Percentiles rank a stretch among this genome's conserved stretches.
Evolutionary conservation across 1,140 invertebrate species (phyloP).

Genomic region (Meloidogyne hapla): DNA sequence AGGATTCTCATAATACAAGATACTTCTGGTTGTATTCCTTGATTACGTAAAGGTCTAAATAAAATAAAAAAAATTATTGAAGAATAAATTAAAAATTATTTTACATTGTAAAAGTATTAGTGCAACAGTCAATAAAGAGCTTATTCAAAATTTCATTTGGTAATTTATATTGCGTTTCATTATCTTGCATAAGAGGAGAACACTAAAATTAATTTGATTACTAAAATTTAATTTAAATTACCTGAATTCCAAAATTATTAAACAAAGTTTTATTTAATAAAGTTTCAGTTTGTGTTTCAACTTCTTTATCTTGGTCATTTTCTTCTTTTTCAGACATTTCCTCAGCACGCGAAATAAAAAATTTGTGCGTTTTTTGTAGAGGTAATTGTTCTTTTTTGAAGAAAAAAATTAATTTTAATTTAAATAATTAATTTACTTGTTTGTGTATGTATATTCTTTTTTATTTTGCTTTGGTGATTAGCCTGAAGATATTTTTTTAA

Average conservation of each 20-base stretch:
- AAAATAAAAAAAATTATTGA: neutral
- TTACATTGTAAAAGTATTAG: slow-evolving; percentile 12
- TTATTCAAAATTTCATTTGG: neutral
- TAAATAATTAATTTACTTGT: slow-evolving; percentile 14
- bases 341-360: slow-evolving; percentile 28
- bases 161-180: slow-evolving; percentile 11
- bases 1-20: slow-evolving; percentile 44
- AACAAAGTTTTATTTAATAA: neutral
- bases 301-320: neutral
- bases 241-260: slow-evolving; percentile 36
- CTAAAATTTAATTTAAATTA: neutral
- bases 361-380: slow-evolving; percentile 31
- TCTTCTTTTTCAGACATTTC: slow-evolving; percentile 20
- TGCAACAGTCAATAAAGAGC: slow-evolving; percentile 4
- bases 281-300: too few species aligned
- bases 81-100: neutral
- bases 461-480: slow-evolving; percentile 28
- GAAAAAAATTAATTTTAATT: neutral
- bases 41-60: slow-evolving; percentile 30
- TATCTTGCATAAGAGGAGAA: slow-evolving; percentile 8
- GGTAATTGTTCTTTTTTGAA: slow-evolving; percentile 10
- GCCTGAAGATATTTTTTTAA: slow-evolving; percentile 17
- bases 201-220: slow-evolving; percentile 12
- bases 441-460: slow-evolving; percentile 28
- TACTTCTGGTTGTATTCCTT: slow-evolving; percentile 54